A percentile compares a stretch with the other conserved stretches of the same genome.
Evolutionary conservation across 2,797 vertebrate genomes (phyloP).

Genomic region (Tangara arthus): DNA sequence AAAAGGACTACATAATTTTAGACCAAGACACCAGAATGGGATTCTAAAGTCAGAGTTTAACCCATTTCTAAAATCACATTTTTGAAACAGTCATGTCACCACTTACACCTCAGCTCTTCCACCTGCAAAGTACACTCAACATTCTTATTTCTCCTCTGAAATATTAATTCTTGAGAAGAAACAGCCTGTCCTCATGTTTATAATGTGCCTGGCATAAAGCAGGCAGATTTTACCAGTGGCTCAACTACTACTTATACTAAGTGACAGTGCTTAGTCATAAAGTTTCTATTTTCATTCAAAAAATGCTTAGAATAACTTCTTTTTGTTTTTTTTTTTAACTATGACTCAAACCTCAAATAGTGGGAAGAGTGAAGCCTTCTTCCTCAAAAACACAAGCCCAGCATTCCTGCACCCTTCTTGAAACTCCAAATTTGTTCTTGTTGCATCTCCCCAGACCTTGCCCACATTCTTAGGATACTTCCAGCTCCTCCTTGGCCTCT

Average conservation of each 20-base stretch:
- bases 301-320: not conserved
- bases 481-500: not conserved
- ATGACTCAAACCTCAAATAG: not conserved
- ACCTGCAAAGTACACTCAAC: not conserved
- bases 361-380: not conserved
- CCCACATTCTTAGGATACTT: not conserved
- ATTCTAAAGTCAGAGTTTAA: not conserved
- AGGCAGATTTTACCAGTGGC: not conserved
- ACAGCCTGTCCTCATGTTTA: not conserved
- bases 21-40: not conserved
- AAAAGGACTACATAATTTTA: not conserved
- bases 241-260: not conserved
- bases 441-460: not conserved
- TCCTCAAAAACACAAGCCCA: not conserved
- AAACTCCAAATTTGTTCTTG: not conserved
- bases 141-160: not conserved
- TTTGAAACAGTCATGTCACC: not conserved
- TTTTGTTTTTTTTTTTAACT: not conserved
- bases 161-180: not conserved
- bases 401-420: not conserved
- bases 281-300: conserved; percentile 21
- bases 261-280: conserved; percentile 5
- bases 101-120: not conserved
- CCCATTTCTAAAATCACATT: not conserved
- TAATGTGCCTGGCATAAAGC: not conserved